Evolutionary conservation across 1,140 invertebrate genomes (phyloP).

Genomic region (Pseudomyrmex dendroicus): DNA sequence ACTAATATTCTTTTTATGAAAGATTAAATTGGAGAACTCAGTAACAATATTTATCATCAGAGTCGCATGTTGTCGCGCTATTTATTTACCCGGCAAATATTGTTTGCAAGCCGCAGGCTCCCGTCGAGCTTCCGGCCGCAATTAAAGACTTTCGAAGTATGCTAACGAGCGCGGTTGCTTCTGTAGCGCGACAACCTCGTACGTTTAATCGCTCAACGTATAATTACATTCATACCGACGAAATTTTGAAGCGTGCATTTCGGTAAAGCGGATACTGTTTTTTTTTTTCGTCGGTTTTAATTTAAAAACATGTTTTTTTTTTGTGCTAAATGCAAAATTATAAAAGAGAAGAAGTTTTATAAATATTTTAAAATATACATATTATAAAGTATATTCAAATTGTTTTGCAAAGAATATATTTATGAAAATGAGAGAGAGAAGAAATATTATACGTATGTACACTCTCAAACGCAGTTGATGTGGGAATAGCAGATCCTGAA

Average conservation of each 20-base stretch:
- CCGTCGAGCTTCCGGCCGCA: slow-evolving; percentile 23
- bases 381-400: no score
- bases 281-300: background rate
- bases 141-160: slow-evolving; percentile 59
- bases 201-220: slow-evolving; percentile 48
- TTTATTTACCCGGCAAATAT: slow-evolving; percentile 49
- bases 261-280: background rate
- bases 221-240: slow-evolving; percentile 44
- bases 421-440: background rate
- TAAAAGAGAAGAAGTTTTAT: background rate
- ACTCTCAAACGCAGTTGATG: no score
- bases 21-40: slow-evolving; percentile 17
- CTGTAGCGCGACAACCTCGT: slow-evolving; percentile 21
- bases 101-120: slow-evolving; percentile 31
- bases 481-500: no score
- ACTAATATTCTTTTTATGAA: background rate
- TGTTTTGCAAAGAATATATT: background rate
- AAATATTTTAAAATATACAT: background rate
- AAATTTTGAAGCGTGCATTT: slow-evolving; percentile 21
- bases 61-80: slow-evolving; percentile 26
- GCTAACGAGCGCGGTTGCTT: slow-evolving; percentile 51
- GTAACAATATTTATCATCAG: slow-evolving; percentile 38
- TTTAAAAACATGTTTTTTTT: background rate
- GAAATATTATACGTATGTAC: no score
- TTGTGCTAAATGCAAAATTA: background rate